Percentiles rank a stretch among this genome's conserved stretches.
Evolutionary conservation across 2,113 vertebrate genomes (phyloP).

Genomic region (Sisor rabdophorus): DNA sequence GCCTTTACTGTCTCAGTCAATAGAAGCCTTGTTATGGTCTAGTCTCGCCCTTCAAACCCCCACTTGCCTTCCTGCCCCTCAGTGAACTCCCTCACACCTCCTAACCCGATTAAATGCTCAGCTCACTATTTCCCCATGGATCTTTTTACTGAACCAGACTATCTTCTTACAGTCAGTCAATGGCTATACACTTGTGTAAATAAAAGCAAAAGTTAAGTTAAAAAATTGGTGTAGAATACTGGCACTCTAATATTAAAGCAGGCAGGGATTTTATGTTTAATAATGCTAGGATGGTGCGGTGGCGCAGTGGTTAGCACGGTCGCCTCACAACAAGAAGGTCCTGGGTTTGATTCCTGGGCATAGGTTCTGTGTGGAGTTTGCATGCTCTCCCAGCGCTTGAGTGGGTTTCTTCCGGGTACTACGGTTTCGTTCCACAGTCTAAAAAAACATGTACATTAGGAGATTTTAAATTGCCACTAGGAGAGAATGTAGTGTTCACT

Average conservation of each 20-base stretch:
- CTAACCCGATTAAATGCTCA: conserved; percentile 15
- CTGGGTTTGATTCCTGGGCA: too few relatives aligned
- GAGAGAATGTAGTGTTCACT: too few relatives aligned
- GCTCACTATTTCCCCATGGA: neutral
- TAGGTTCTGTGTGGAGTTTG: too few relatives aligned
- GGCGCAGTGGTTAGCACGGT: too few relatives aligned
- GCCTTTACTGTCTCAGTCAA: conserved; percentile 17
- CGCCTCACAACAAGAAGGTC: too few relatives aligned
- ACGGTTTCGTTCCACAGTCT: too few relatives aligned
- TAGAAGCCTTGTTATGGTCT: conserved; percentile 27
- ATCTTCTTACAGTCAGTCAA: neutral
- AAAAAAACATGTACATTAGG: too few relatives aligned
- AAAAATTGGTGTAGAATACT: neutral
- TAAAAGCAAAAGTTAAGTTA: neutral
- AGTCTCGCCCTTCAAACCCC: conserved; percentile 15
- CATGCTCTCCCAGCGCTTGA: too few relatives aligned
- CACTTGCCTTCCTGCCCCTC: conserved; percentile 26
- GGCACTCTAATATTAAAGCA: neutral
- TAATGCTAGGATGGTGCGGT: too few relatives aligned
- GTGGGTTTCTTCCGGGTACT: too few relatives aligned
- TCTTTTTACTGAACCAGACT: neutral
- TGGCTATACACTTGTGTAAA: neutral
- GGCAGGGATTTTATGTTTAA: neutral
- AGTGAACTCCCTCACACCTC: conserved; percentile 28
- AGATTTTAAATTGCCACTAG: too few relatives aligned